phyloP scores from a whole-genome alignment of 2,113 vertebrate species.

The Sclerurus mexicanus region DNA sequence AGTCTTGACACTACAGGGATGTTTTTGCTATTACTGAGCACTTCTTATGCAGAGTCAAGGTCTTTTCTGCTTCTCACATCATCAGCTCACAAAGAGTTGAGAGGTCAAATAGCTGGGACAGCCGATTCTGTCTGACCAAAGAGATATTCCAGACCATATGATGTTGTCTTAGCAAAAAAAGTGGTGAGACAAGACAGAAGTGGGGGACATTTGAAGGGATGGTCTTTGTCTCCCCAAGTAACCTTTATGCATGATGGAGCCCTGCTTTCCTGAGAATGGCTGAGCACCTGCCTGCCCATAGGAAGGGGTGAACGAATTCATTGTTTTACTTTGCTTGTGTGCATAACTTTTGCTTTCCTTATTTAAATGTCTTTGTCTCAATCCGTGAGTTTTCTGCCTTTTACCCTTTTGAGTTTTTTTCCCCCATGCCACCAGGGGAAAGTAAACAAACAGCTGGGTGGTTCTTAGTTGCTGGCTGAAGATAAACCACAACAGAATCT shows the following conservation, averaged over 20 bases:
- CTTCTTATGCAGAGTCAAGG: background rate
- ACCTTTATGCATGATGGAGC: accelerated
- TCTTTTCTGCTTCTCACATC: background rate
- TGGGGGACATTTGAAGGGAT: accelerated
- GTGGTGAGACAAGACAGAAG: background rate
- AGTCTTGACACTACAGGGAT: background rate
- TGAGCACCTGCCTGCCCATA: background rate
- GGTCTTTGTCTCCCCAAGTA: background rate
- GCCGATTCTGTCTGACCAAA: background rate
- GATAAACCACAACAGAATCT: background rate
- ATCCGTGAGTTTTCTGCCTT: background rate
- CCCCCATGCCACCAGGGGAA: accelerated
- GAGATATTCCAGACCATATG: background rate
- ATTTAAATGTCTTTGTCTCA: background rate
- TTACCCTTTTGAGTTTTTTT: background rate
- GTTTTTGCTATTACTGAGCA: background rate
- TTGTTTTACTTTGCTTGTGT: background rate
- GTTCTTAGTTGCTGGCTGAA: background rate
- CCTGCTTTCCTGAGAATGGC: background rate
- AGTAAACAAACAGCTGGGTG: background rate
- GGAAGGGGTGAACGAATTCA: background rate
- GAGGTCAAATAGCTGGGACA: background rate
- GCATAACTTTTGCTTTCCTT: accelerated
- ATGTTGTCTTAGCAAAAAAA: background rate
- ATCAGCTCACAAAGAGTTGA: background rate